phyloP scores from a whole-genome alignment of 2,888 invertebrate species.

The Exocentrus adspersus region DNA sequence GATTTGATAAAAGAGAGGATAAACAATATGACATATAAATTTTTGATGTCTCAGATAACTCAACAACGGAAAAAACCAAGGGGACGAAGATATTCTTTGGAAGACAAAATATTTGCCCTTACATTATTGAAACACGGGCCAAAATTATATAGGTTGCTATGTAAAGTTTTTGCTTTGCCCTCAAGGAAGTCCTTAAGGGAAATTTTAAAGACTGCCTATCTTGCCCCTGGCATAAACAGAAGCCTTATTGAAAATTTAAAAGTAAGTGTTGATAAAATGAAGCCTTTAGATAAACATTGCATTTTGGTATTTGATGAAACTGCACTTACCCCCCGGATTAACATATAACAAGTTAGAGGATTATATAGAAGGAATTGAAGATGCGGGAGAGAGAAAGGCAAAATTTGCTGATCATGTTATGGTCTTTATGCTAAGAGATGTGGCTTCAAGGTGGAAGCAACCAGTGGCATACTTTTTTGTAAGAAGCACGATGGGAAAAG shows the following conservation, averaged over 20 bases:
- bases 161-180: no score
- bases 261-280: background rate
- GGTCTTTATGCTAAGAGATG: background rate
- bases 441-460: background rate
- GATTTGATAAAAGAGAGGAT: no score
- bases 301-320: background rate
- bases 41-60: background rate
- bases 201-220: no score
- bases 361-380: background rate
- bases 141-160: no score
- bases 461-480: background rate
- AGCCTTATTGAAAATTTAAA: background rate
- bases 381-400: background rate
- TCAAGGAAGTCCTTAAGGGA: no score
- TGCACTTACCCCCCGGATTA: background rate
- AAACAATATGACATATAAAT: no score
- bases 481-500: background rate
- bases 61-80: no score
- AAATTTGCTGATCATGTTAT: background rate
- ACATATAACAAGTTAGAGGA: background rate
- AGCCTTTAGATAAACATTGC: background rate
- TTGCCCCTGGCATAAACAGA: no score
- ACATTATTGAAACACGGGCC: no score
- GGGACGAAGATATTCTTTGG: no score
- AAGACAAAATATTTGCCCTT: no score